phyloP scores from a whole-genome alignment of 2,888 invertebrate genomes.

The Tridacna crocea region DNA sequence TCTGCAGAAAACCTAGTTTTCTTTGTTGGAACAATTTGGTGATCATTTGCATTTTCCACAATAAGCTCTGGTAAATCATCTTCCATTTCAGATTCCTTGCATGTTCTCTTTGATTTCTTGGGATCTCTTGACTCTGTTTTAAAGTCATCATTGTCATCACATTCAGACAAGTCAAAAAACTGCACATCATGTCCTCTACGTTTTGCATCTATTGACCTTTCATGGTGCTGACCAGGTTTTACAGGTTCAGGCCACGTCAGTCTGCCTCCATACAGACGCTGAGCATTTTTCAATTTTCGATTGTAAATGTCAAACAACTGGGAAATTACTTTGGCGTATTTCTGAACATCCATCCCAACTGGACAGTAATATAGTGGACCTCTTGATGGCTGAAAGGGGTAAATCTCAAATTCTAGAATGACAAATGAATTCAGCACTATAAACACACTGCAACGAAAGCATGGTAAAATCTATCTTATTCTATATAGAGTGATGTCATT shows the following conservation, averaged over 20 bases:
- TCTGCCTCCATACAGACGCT: conserved; percentile 32
- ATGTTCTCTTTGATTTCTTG: not conserved
- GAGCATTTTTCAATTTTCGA: conserved; percentile 54
- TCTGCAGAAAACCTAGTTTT: not conserved
- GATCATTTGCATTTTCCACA: conserved; percentile 10
- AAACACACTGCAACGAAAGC: too few relatives aligned
- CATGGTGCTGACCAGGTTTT: conserved; percentile 65
- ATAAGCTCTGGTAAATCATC: conserved; percentile 16
- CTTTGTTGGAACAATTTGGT: not conserved
- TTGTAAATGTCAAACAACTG: conserved; percentile 68
- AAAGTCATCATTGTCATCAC: conserved; percentile 13
- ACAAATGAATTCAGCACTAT: too few relatives aligned
- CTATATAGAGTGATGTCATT: too few relatives aligned
- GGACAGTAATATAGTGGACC: conserved; percentile 32
- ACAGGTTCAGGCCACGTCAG: conserved; percentile 69
- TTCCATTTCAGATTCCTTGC: not conserved
- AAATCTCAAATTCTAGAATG: not conserved
- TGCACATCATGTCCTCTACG: conserved; percentile 47
- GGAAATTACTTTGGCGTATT: conserved; percentile 63
- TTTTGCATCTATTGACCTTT: conserved; percentile 64
- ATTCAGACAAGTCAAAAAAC: not conserved
- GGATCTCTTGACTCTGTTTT: not conserved
- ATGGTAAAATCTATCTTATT: too few relatives aligned
- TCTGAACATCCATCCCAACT: conserved; percentile 26
- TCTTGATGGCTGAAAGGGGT: conserved; percentile 26